Conservation (phyloP, 2,113 vertebrate genomes). For the Leptobrachium ailaonicum region DNA sequence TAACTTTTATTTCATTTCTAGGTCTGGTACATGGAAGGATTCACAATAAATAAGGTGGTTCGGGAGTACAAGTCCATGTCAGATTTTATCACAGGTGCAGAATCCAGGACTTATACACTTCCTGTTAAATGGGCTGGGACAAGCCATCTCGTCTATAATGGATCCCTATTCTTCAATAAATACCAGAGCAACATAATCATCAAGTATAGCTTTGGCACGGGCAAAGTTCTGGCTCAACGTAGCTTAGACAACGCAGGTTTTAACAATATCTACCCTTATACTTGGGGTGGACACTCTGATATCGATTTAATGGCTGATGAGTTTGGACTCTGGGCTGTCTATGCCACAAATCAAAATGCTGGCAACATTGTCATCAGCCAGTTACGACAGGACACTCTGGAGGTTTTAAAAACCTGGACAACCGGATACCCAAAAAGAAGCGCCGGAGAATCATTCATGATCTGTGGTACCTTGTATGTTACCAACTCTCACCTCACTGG, state of each 20-base stretch:
- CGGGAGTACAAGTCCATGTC: slow-evolving; percentile 90
- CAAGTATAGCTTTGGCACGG: slow-evolving; percentile 92
- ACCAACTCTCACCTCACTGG: slow-evolving; percentile 96
- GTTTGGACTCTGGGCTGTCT: slow-evolving; percentile 93
- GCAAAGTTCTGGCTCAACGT: slow-evolving; percentile 85
- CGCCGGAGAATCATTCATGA: slow-evolving; percentile 97
- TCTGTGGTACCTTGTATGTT: slow-evolving; percentile 94
- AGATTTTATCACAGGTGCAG: slow-evolving; percentile 88
- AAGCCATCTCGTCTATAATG: slow-evolving; percentile 95
- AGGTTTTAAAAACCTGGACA: slow-evolving; percentile 91
- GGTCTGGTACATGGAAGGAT: slow-evolving; percentile 99
- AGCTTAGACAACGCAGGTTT: slow-evolving; percentile 95
- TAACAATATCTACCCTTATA: slow-evolving; percentile 96
- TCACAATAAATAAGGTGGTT: slow-evolving; percentile 97
- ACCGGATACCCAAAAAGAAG: slow-evolving; percentile 97
- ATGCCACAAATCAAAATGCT: slow-evolving; percentile 96
- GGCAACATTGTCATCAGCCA: slow-evolving; percentile 96
- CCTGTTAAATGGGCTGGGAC: slow-evolving; percentile 98
- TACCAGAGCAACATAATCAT: slow-evolving; percentile 98
- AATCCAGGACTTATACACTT: slow-evolving; percentile 94
- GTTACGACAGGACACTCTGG: slow-evolving; percentile 86
- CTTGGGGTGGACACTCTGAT: slow-evolving; percentile 96
- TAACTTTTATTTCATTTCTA: slow-evolving; percentile 56
- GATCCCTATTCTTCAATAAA: slow-evolving; percentile 97
- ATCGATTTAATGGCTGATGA: slow-evolving; percentile 98